Base-by-base conservation (phyloP, 1,140 invertebrate genomes). In the Meloidogyne chitwoodi region DNA sequence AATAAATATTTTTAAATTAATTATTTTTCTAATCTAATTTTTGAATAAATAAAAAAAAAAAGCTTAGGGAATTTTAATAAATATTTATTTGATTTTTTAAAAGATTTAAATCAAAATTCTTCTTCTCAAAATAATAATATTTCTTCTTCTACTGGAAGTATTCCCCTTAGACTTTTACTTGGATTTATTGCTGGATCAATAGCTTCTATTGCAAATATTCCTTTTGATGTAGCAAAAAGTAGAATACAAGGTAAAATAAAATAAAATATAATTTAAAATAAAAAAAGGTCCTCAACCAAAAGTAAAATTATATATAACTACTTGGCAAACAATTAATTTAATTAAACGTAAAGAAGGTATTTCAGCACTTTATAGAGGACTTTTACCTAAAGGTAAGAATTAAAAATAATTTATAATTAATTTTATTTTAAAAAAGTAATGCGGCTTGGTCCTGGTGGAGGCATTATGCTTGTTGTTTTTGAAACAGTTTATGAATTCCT, bases 191-290 rank as follows among this genome's bases (percentile, higher is more conserved):
- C 93, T 26, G 94, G 94, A 12, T 92, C 92, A 0, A 83, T 95
- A 22, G 93, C 92, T 26, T 95, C 93, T 0, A 91, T 91, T 84
- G 88, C 93, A 27, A 96, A 96, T 87, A 96, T 96, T 89, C 94
- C 94, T 31, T 96, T 95, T 88, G 94, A 96, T 88, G 94, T 96
- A 6, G 94, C 93, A 11, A 96, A 96, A 88, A 94, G 93, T 84
- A 89, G 94, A 75, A 96, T 96, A 80, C 94, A 96, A 80, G 88
- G 79, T 70, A 27, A 14, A 11, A 16, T 29, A 0, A 70, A 79
- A 22, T n/a, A 27, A 24, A 70, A 66, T 12, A n/a, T 34, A 19
- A 10, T 62, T 24, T 48, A 62, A 27, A 29, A 24, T 24, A 62
- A 38, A 10, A 80, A 67, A 38, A 88, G 93, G 93, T 0, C 93